These are phyloP conservation scores for Didymodactylos carnosus DNA, from an alignment of 2,888 invertebrate species.

Conservation along the genomic window DNA sequence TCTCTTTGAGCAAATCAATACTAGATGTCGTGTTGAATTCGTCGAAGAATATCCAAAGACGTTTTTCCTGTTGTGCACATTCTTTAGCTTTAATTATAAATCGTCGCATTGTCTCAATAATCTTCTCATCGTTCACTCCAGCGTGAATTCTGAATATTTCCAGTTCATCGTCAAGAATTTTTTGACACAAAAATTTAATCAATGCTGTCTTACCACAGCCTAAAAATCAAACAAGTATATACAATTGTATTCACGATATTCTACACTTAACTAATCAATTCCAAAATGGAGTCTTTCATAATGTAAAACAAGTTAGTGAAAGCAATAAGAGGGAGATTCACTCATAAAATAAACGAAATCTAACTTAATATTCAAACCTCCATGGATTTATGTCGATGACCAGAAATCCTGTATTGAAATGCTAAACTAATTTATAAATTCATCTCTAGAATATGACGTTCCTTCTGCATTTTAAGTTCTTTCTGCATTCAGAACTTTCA, in stretches of 20 bases:
- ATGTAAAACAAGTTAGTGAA: no score
- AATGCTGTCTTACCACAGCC: constrained; percentile 30
- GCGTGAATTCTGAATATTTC: constrained; percentile 22
- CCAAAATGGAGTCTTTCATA: no score
- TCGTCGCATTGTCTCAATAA: constrained; percentile 21
- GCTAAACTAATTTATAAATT: no score
- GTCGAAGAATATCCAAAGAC: constrained; percentile 19
- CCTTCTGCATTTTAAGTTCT: no score
- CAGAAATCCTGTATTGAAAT: no score
- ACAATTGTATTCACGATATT: background rate
- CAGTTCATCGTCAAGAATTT: constrained; percentile 20
- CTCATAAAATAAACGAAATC: no score
- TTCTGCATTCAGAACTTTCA: no score
- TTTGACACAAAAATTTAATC: constrained; percentile 27
- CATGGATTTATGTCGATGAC: no score
- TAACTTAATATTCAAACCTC: no score
- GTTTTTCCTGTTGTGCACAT: background rate
- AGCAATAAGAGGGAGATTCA: no score
- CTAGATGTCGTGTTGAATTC: constrained; percentile 30
- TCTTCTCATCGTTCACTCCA: constrained; percentile 24
- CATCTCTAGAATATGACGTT: no score
- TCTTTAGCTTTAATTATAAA: constrained; percentile 20
- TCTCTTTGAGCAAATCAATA: constrained; percentile 28
- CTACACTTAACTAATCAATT: no score
- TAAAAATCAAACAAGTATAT: background rate